A percentile compares a stretch with the other conserved stretches of the same genome.
phyloP scores from a whole-genome alignment of 2,113 vertebrate species.

The Catharus fuscescens region DNA sequence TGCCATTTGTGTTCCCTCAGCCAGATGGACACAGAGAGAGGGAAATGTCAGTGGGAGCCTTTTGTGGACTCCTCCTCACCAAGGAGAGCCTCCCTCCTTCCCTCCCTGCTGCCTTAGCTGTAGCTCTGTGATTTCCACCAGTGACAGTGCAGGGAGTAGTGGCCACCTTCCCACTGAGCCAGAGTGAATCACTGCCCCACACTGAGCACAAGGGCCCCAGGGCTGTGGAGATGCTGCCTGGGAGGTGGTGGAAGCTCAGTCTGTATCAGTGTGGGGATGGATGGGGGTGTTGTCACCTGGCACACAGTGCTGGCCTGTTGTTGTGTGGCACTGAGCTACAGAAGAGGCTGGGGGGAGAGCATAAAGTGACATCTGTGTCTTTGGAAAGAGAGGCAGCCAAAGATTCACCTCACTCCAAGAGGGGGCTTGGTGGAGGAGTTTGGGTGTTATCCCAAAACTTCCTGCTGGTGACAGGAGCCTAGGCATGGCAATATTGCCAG shows the following conservation, averaged over 20 bases:
- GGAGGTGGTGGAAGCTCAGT: not conserved
- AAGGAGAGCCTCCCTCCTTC: not conserved
- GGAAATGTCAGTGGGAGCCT: not conserved
- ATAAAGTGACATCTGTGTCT: not conserved
- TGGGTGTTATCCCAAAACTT: not conserved
- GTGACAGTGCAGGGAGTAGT: accelerated
- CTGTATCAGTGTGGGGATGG: not conserved
- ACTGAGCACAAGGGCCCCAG: not conserved
- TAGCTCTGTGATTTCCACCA: not conserved
- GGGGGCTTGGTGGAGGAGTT: not conserved
- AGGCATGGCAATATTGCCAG: not conserved
- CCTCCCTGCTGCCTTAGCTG: not conserved
- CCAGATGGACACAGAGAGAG: not conserved
- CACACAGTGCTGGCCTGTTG: not conserved
- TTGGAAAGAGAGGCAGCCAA: not conserved
- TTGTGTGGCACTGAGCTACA: not conserved
- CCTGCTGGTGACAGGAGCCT: not conserved
- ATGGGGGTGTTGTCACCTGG: not conserved
- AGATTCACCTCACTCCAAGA: not conserved
- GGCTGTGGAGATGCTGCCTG: not conserved
- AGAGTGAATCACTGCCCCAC: not conserved
- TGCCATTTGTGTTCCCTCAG: not conserved
- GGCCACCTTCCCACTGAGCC: not conserved
- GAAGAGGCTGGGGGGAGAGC: not conserved
- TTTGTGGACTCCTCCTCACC: not conserved